These are phyloP conservation scores for Kryptopterus vitreolus DNA, from an alignment of 2,797 vertebrate species.

Conservation along the genomic window DNA sequence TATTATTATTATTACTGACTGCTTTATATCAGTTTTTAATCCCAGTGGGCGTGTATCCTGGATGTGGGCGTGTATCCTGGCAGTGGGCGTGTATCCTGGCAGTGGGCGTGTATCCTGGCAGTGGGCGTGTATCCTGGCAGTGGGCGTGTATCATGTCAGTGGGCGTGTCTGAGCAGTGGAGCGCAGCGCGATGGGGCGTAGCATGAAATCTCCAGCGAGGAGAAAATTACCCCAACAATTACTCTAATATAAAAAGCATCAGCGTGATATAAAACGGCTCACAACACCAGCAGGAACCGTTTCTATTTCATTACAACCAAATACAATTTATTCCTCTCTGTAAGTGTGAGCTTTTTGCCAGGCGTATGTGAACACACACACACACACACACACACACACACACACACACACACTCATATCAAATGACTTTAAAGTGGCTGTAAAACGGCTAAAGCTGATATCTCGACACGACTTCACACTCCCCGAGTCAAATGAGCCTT, in stretches of 20 bases:
- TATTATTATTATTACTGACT: no score
- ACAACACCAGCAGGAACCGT: not conserved
- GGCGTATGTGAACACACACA: conserved; percentile 1
- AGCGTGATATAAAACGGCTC: not conserved
- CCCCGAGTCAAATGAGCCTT: conserved; percentile 35
- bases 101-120: no score
- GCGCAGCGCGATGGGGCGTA: no score
- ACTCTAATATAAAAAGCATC: not conserved
- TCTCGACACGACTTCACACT: conserved; percentile 32
- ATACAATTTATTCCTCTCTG: not conserved
- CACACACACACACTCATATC: conserved; percentile 28
- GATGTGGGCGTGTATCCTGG: no score
- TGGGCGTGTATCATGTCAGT: no score
- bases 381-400: conserved; percentile 19
- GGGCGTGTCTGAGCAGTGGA: no score
- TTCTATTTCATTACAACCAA: not conserved
- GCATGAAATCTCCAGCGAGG: not conserved
- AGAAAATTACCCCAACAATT: not conserved
- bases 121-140: no score
- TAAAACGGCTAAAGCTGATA: conserved; percentile 31
- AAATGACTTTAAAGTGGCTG: conserved; percentile 31
- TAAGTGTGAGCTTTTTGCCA: not conserved
- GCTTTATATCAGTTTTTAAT: no score
- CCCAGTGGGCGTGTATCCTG: no score
- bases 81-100: no score